Base-by-base conservation (phyloP, 2,888 invertebrate genomes). In the Torymus auratus region DNA sequence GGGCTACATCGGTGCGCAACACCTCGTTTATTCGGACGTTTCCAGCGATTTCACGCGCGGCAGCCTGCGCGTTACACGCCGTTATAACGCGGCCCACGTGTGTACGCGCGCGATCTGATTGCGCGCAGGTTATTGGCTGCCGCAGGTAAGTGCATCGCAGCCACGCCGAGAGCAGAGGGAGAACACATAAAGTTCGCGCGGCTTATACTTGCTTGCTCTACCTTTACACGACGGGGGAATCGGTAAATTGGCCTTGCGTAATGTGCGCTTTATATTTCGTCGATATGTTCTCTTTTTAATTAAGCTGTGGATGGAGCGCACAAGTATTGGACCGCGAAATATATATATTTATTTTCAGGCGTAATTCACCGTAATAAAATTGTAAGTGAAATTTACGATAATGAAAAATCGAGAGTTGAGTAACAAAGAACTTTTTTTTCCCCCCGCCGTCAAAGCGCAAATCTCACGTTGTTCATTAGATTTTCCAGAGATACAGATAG, bases 201-300 rank as follows among this genome's bases (percentile, higher is more conserved):
- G n/a, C n/a, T 41, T 5, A 23, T 7, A 58, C 56, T 13, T 65
- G 13, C 17, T 14, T 5, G 68, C 68, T 28, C 14, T 68, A 53
- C 67, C n/a, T 76, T 76, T 69, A 62, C 17, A 41, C 28, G 61
- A 17, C 5, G n/a, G 14, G 17, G 53, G 55, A 62, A 58, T 69
- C 69, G 69, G 53, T 62, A 41, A 55, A 69, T 69, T 55, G 53
- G 7, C 55, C 41, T 76, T 76, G 62, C 69, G 41, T 11, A 76
- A 76, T 41, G 41, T 55, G 69, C 41, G 41, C 41, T 41, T 41
- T 56, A 56, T 56, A 56, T 56, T 7, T 56, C 41, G 41, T 1
- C 41, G 41, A 52, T 67, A 53, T 67, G 17, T 20, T 67, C 67
- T 28, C 64, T 55, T 53, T 68, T 55, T 53, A 68, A 68, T 68